These are phyloP conservation scores for Parotia lawesii DNA, from an alignment of 2,113 vertebrate species.

Conservation along the genomic window DNA sequence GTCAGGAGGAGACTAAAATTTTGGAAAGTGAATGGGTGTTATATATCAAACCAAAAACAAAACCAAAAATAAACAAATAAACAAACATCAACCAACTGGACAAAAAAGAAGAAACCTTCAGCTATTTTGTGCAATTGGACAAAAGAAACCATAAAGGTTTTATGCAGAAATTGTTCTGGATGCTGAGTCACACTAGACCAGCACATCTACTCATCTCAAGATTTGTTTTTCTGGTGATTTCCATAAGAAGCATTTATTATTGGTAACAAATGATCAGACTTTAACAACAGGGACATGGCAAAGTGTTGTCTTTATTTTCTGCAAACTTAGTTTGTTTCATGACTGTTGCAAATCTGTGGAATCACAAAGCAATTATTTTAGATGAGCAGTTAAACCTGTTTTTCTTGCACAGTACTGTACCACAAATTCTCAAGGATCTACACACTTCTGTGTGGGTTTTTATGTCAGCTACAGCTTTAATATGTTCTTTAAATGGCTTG, in stretches of 20 bases:
- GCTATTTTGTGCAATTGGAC: neutral
- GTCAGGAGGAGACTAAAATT: neutral
- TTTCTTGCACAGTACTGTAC: neutral
- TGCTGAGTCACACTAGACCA: neutral
- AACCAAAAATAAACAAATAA: neutral
- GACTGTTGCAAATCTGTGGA: neutral
- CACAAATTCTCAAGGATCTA: neutral
- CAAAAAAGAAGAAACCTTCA: neutral
- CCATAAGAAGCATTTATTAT: neutral
- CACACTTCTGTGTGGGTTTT: neutral
- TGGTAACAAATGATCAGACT: neutral
- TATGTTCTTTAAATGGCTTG: neutral
- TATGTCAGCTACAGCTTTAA: neutral
- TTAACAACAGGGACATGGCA: neutral
- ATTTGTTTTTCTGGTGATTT: neutral
- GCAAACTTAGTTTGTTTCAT: neutral
- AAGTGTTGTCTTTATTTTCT: neutral
- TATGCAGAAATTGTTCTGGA: neutral
- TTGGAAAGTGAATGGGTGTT: neutral
- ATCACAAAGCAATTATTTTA: neutral
- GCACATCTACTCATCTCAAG: neutral
- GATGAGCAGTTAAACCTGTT: neutral
- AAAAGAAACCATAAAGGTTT: neutral
- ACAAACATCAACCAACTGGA: accelerated
- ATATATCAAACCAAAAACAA: neutral